These are phyloP conservation scores for Puntigrus tetrazona DNA, from an alignment of 2,113 vertebrate species.

Conservation along the genomic window DNA sequence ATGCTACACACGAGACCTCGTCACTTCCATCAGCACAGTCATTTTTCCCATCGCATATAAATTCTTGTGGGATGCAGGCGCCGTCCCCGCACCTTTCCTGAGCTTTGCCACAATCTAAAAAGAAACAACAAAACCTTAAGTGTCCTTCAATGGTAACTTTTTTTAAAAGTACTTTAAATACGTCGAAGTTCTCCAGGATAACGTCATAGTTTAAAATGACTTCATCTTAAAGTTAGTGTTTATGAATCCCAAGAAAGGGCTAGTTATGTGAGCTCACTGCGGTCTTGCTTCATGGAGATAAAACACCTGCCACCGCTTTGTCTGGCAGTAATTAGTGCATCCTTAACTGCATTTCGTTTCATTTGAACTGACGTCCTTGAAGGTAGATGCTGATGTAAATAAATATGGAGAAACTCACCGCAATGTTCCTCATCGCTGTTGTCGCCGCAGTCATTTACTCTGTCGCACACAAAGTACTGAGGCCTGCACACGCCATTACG, in stretches of 20 bases:
- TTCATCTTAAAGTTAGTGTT: not conserved
- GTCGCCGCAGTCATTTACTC: slow-evolving; percentile 77
- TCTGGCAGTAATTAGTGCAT: not conserved
- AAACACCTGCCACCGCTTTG: not conserved
- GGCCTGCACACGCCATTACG: slow-evolving; percentile 76
- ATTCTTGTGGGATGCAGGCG: slow-evolving; percentile 66
- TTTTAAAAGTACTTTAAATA: not conserved
- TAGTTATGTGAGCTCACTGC: not conserved
- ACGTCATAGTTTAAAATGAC: not conserved
- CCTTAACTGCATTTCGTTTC: not conserved
- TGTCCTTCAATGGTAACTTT: not conserved
- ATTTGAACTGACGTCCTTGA: not conserved
- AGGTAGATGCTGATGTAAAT: not conserved
- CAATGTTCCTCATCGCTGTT: slow-evolving; percentile 75
- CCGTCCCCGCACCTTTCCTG: slow-evolving; percentile 72
- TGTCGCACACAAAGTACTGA: slow-evolving; percentile 71
- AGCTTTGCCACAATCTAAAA: slow-evolving; percentile 67
- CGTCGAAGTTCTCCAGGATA: not conserved
- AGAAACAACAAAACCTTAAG: not conserved
- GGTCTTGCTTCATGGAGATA: too few relatives aligned
- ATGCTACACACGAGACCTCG: slow-evolving; percentile 68
- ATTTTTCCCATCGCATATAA: slow-evolving; percentile 66
- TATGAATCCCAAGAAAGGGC: not conserved
- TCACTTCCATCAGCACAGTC: slow-evolving; percentile 79
- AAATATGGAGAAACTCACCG: slow-evolving; percentile 63